Percentiles rank a stretch among this genome's conserved stretches.
Evolutionary conservation across 2,113 vertebrate species (phyloP).

Genomic region (Pteronura brasiliensis): DNA sequence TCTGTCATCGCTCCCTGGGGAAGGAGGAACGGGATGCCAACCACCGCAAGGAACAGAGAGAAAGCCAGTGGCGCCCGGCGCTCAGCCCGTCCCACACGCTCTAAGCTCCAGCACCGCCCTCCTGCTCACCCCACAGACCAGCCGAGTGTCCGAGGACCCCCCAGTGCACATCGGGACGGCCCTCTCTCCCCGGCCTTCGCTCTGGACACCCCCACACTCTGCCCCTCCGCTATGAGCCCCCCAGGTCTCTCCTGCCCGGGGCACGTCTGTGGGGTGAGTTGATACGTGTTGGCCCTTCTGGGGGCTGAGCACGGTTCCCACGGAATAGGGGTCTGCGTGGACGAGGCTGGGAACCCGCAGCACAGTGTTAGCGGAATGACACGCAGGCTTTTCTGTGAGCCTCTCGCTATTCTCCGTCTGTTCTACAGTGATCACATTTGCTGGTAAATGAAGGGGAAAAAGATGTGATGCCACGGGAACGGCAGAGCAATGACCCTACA

Average conservation of each 20-base stretch:
- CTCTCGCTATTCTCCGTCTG: background rate
- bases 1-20: too few relatives aligned
- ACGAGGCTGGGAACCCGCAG: fast-evolving
- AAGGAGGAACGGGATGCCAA: background rate
- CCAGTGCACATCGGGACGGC: fast-evolving
- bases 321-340: fast-evolving
- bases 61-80: fast-evolving
- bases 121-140: fast-evolving
- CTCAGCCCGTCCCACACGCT: background rate
- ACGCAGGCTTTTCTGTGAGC: background rate
- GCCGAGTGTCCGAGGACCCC: fast-evolving
- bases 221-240: too few relatives aligned
- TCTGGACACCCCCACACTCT: fast-evolving
- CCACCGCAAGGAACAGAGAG: fast-evolving
- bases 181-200: background rate
- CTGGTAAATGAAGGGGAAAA: background rate
- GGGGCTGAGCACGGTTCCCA: too few relatives aligned
- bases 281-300: background rate
- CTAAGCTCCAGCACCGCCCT: background rate
- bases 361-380: fast-evolving
- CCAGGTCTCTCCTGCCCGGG: background rate
- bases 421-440: background rate
- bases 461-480: background rate
- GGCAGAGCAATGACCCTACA: background rate
- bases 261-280: background rate